Base-by-base conservation (phyloP, 2,888 invertebrate species). In the Lithophane socia region DNA sequence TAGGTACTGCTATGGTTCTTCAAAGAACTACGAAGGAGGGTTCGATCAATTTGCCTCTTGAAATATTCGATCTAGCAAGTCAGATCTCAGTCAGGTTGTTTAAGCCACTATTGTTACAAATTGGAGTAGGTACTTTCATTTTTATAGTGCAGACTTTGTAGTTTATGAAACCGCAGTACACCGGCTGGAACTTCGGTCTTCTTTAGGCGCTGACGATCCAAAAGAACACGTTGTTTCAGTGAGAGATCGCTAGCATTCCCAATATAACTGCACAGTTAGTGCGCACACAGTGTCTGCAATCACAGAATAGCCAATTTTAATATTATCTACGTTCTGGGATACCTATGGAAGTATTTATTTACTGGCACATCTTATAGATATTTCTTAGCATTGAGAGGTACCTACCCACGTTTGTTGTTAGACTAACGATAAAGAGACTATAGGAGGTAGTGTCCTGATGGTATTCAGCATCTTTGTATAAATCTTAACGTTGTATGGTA, bases 271-370 rank as follows among this genome's bases (percentile, higher is more conserved):
- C 92, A 67, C 93, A 93, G n/a, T 88, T 77, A 52, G 81, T 75
- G 79, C 92, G 91, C 42, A 65, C 58, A 83, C 93, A 93, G 42
- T 79, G 49, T 61, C 68, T 68, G 81, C 93, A 94, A 77, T 91
- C 90, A 86, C 93, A 93, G 84, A 92, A 90, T n/a, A 92, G 91
- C 94, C 81, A 93, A 91, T 75, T 68, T 42, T 8, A 79, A 75
- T 52, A 70, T 37, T 63, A 44, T 56, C 61, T 21, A 16, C 67
- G 54, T 47, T 54, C 49, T 60, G 18, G 29, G 52, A 70, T 21
- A 21, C 10, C 3, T 42, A 52, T 0, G 1, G 60, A 52, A 0
- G 1, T 65, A 52, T 37, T 37, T 37, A 70, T 47, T 52, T 52
- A 66, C 16, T 52, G 5, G 12, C 24, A 58, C 16, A 49, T 24